Evolutionary conservation across 2,113 vertebrate species (phyloP), one percentile per base, ranked within the genome.

Genomic region (Stigmatopora argus): DNA sequence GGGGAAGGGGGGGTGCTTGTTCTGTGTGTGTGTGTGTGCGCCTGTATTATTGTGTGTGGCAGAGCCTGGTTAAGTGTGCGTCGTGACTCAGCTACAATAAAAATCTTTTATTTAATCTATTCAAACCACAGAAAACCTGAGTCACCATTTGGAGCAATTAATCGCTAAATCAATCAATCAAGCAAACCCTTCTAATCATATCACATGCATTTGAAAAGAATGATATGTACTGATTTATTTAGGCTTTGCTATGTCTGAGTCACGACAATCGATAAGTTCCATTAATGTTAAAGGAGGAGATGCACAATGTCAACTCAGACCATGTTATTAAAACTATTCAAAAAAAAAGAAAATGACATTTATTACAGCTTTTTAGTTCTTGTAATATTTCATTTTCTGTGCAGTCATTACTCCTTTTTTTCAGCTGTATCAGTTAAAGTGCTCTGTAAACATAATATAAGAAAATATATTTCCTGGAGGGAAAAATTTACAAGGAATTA

Each of bases 41-140:
- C 6, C 15, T 7, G 47, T 7, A 15, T 7, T 15, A 7, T 15
- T 19, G 14, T 57, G 15, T 57, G 12, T 57, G 53, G 35, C 35
- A 44, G 58, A 60, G 19, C 35, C 21, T 44, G 58, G 58, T 23
- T 44, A 38, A 61, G 58, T 61, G 14, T 61, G n/a, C 12, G n/a
- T 21, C 58, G 41, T 45, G 38, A 61, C 18, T 61, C 38, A 45
- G 10, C 38, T 38, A 61, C 11, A 61, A 41, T 44, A 61, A 44
- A 45, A 61, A 35, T 7, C 11, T 61, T 61, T 23, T 61, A 41
- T 44, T n/a, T 5, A 61, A 61, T 23, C 38, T 19, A 45, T 61
- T 15, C 21, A 38, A 61, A 41, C n/a, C 9, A 19, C 41, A 44
- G 58, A 41, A 12, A 45, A 41, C 41, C 15, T 61, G 41, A 45